Evolutionary conservation across 2,113 vertebrate species (phyloP).

Genomic region (Pandion haliaetus): DNA sequence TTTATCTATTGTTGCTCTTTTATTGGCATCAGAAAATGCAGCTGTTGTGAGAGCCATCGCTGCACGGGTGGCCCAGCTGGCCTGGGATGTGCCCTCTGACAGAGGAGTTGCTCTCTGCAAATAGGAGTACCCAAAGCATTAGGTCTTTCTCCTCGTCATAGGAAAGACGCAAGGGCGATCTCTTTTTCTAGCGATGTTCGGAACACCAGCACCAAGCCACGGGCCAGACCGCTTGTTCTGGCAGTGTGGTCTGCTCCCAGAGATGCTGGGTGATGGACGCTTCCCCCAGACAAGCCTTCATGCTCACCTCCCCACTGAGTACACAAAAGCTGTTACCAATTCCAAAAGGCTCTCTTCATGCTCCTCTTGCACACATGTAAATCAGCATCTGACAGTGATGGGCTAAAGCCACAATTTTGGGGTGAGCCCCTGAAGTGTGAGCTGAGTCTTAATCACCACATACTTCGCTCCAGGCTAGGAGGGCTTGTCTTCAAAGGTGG

Average conservation of each 20-base stretch:
- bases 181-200: too few relatives aligned
- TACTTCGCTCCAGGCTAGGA: not conserved
- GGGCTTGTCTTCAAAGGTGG: not conserved
- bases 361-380: accelerated
- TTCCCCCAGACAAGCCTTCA: not conserved
- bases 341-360: not conserved
- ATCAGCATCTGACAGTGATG: not conserved
- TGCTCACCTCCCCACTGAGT: not conserved
- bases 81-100: not conserved
- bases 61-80: too few relatives aligned
- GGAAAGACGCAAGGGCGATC: not conserved
- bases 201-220: too few relatives aligned
- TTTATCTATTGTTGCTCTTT: not conserved
- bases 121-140: not conserved
- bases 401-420: not conserved
- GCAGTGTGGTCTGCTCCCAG: not conserved
- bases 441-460: not conserved
- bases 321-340: accelerated
- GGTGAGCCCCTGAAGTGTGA: not conserved
- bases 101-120: not conserved
- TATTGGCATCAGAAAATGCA: not conserved
- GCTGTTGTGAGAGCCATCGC: not conserved
- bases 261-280: not conserved
- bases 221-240: not conserved
- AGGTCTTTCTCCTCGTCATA: not conserved